Conservation (phyloP, 2,113 vertebrate species). For the Eptesicus fuscus region DNA sequence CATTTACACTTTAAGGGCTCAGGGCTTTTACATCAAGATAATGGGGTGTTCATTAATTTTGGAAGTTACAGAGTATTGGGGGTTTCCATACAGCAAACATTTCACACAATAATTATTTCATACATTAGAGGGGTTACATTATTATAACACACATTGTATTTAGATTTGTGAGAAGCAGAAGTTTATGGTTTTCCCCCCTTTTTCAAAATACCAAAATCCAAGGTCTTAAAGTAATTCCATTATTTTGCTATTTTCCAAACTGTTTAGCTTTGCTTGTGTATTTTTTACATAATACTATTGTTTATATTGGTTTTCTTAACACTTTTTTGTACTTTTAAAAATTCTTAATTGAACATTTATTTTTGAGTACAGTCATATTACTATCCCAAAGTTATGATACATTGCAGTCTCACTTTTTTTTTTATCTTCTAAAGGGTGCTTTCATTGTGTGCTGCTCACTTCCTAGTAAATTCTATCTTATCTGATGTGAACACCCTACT, state of each 20-base stretch:
- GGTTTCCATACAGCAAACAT: no score
- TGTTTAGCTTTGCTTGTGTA: neutral
- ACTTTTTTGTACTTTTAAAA: neutral
- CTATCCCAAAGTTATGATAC: neutral
- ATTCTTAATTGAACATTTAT: neutral
- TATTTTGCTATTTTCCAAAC: neutral
- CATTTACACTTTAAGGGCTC: no score
- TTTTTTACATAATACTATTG: neutral
- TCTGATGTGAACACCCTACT: neutral
- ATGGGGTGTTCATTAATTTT: no score
- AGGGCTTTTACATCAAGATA: no score
- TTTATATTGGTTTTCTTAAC: neutral
- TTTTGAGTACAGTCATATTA: neutral
- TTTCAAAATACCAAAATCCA: neutral
- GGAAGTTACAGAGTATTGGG: no score
- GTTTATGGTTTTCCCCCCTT: neutral
- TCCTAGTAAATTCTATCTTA: neutral
- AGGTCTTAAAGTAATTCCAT: neutral
- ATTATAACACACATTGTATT: neutral
- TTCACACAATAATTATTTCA: no score
- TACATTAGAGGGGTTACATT: no score
- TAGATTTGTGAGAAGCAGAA: neutral
- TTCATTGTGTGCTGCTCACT: rapidly evolving
- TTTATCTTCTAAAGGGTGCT: neutral
- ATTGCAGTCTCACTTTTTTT: neutral